phyloP scores from a whole-genome alignment of 2,888 invertebrate species.

The Drosophila nr. perissopoda region DNA sequence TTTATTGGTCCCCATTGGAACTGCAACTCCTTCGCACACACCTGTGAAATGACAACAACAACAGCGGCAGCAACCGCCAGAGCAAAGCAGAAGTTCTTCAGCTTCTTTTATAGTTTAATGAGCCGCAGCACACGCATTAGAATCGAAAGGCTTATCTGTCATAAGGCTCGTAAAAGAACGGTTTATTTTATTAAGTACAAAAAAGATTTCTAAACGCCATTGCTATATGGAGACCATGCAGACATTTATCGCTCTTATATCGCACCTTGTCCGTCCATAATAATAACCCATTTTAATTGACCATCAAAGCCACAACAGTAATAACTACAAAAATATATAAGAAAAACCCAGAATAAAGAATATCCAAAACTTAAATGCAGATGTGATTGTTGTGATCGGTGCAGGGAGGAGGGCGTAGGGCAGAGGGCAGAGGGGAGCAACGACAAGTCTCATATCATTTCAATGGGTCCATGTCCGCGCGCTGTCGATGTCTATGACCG shows the following conservation, averaged over 20 bases:
- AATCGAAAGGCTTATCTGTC: constrained; percentile 53
- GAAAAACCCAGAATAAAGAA: constrained; percentile 11
- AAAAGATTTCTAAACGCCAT: constrained; percentile 74
- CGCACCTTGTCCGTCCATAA: constrained; percentile 68
- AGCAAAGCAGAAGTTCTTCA: constrained; percentile 43
- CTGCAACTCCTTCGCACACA: constrained; percentile 66
- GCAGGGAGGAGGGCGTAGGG: background rate
- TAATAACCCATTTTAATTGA: constrained; percentile 78
- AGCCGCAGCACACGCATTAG: constrained; percentile 47
- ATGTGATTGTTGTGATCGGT: constrained; percentile 31
- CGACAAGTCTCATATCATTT: constrained; percentile 67
- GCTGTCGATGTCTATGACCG: constrained; percentile 33
- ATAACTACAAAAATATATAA: constrained; percentile 6
- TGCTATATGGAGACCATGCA: background rate
- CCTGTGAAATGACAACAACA: constrained; percentile 70
- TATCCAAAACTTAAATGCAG: constrained; percentile 32
- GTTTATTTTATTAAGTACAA: constrained; percentile 61
- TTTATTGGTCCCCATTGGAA: constrained; percentile 67
- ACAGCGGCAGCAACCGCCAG: background rate
- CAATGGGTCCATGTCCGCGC: constrained; percentile 67
- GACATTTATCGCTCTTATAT: constrained; percentile 47
- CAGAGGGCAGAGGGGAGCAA: background rate
- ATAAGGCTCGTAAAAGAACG: constrained; percentile 67
- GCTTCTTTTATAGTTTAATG: constrained; percentile 71
- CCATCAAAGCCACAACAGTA: constrained; percentile 62